Conservation (phyloP, 2,113 vertebrate genomes). For the Colossoma macropomum region DNA sequence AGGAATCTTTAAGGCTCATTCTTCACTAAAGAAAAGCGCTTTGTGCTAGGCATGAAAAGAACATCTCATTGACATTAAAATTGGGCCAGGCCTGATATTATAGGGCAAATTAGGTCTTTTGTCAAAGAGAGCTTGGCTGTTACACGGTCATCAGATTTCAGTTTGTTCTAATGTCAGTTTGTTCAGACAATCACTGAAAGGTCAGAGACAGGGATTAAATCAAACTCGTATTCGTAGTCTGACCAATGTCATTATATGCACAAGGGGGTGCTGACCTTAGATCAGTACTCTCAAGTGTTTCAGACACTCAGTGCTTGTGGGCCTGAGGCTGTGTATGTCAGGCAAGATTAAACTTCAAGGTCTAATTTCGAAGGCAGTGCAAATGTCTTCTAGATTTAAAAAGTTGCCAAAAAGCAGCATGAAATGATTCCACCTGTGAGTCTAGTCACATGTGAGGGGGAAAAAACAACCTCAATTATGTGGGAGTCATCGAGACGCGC, state of each 20-base stretch:
- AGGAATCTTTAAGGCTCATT: constrained; percentile 32
- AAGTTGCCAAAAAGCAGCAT: not conserved
- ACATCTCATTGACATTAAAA: constrained; percentile 43
- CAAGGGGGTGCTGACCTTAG: not conserved
- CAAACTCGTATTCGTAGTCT: not conserved
- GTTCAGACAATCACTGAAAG: constrained; percentile 10
- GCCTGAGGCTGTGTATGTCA: not conserved
- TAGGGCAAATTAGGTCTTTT: not conserved
- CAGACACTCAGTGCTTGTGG: not conserved
- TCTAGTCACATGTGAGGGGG: not conserved
- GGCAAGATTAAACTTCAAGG: not conserved
- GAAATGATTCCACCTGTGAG: constrained; percentile 24
- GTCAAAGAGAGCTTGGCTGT: not conserved
- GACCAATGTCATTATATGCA: not conserved
- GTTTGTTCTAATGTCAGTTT: not conserved
- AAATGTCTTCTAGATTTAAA: not conserved
- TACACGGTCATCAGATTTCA: not conserved
- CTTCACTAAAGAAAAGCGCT: constrained; percentile 24
- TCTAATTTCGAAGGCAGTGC: not conserved
- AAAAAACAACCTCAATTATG: constrained; percentile 18
- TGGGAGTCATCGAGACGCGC: constrained; percentile 7
- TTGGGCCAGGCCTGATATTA: constrained; percentile 8
- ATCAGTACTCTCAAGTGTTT: not conserved
- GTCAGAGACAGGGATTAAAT: constrained; percentile 1
- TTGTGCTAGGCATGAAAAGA: constrained; percentile 28